A percentile compares a stretch with the other conserved stretches of the same genome.
phyloP scores from a whole-genome alignment of 2,888 invertebrate species.

The Cryptosula pallasiana region DNA sequence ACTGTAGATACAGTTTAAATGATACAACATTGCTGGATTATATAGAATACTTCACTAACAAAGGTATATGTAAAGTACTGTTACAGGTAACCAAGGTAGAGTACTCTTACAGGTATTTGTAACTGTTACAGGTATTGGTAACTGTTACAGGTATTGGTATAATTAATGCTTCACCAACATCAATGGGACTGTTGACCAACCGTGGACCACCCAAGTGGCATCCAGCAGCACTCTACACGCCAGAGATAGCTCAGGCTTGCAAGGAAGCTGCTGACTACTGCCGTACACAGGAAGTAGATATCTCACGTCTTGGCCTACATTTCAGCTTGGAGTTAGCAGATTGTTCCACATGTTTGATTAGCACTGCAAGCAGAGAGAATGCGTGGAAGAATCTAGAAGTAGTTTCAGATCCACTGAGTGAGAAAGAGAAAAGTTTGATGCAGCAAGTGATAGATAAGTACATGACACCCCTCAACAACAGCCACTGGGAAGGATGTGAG shows the following conservation, averaged over 20 bases:
- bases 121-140: too few species aligned
- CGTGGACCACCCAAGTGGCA: slow-evolving; percentile 57
- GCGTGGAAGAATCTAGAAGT: not conserved
- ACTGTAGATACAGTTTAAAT: slow-evolving; percentile 72
- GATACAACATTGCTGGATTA: slow-evolving; percentile 72
- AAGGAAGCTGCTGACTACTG: slow-evolving; percentile 37
- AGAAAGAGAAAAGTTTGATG: slow-evolving; percentile 3
- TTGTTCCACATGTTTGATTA: slow-evolving; percentile 68
- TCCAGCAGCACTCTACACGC: slow-evolving; percentile 33
- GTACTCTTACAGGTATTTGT: too few species aligned
- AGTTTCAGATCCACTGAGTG: not conserved
- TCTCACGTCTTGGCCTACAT: slow-evolving; percentile 42
- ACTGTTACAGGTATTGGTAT: slow-evolving; percentile 68
- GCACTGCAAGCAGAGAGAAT: slow-evolving; percentile 60
- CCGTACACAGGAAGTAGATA: slow-evolving; percentile 38
- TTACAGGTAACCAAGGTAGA: too few species aligned
- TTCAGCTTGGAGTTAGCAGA: slow-evolving; percentile 56
- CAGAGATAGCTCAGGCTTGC: slow-evolving; percentile 38
- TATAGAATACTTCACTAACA: slow-evolving; percentile 61
- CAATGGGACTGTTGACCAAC: slow-evolving; percentile 76
- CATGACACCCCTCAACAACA: slow-evolving; percentile 58
- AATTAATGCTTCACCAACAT: slow-evolving; percentile 75
- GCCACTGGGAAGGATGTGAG: slow-evolving; percentile 67
- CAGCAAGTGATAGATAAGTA: slow-evolving; percentile 29
- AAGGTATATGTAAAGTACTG: too few species aligned